Conservation (phyloP, 2,113 vertebrate species). For the Sialia sialis region DNA sequence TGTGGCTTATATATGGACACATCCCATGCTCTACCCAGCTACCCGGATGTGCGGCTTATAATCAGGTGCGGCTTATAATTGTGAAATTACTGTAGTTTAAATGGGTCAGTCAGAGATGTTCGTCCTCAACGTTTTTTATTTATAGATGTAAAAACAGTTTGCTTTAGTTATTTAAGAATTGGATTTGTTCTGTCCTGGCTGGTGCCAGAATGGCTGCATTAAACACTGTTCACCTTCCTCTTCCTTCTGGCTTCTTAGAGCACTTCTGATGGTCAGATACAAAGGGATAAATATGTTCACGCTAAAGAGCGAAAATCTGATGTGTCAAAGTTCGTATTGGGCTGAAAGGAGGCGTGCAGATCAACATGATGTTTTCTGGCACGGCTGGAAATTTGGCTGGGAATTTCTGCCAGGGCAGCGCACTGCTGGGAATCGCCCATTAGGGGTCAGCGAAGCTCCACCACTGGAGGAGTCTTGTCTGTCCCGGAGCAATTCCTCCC, state of each 20-base stretch:
- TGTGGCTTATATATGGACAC: no score
- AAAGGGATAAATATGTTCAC: accelerated
- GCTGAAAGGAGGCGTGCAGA: background rate
- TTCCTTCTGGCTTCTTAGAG: background rate
- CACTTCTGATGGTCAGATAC: background rate
- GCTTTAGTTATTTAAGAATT: background rate
- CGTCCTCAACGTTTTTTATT: background rate
- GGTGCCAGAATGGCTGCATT: background rate
- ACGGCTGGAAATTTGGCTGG: background rate
- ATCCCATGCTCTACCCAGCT: no score
- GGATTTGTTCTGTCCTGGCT: background rate
- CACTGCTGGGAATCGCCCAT: background rate
- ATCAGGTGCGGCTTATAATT: no score
- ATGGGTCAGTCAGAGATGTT: background rate
- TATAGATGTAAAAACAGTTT: background rate
- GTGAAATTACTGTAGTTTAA: no score
- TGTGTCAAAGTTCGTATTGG: accelerated
- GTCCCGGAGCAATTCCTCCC: accelerated
- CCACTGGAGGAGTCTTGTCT: background rate
- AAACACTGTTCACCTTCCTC: background rate
- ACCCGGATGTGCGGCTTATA: no score
- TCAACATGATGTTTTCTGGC: accelerated
- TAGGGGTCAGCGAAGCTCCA: slow-evolving; percentile 44
- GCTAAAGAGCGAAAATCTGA: background rate
- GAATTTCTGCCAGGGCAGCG: background rate